A percentile compares a stretch with the other conserved stretches of the same genome.
Evolutionary conservation across 2,113 vertebrate genomes (phyloP).

Genomic region (Poicephalus meyeri): DNA sequence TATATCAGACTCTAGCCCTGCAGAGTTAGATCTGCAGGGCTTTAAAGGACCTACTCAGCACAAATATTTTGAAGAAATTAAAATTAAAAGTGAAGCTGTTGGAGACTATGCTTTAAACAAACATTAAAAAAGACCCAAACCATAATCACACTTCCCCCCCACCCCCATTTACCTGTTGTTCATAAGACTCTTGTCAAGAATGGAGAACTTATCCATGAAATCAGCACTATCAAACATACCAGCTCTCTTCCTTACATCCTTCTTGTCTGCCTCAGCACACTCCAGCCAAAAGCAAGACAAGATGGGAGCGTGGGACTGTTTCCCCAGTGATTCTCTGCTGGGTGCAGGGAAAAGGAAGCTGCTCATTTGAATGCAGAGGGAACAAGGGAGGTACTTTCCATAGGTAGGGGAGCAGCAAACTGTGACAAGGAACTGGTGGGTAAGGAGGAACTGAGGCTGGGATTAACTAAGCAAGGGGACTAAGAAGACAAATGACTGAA

Average conservation of each 20-base stretch:
- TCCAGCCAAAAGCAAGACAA: not conserved
- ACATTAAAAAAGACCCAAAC: fast-evolving
- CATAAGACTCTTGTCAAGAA: not conserved
- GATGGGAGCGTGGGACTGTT: not conserved
- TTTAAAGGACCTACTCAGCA: not conserved
- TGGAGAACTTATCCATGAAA: not conserved
- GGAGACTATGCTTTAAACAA: not conserved
- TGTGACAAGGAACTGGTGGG: not conserved
- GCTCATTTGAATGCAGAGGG: fast-evolving
- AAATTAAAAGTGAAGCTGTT: not conserved
- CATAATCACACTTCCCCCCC: not conserved
- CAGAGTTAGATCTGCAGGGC: not conserved
- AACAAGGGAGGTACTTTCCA: not conserved
- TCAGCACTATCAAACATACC: not conserved
- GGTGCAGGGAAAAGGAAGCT: not conserved
- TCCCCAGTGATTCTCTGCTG: not conserved
- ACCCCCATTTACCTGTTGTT: not conserved
- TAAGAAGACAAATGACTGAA: not conserved
- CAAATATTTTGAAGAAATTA: not conserved
- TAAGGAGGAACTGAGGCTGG: not conserved
- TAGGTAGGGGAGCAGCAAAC: not conserved
- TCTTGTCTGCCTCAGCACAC: not conserved
- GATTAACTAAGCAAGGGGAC: not conserved
- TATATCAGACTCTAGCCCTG: not conserved
- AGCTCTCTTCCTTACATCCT: not conserved